Percentiles rank a stretch among this genome's conserved stretches.
Evolutionary conservation across 2,797 vertebrate genomes (phyloP).

Genomic region (Cheirogaleus major): DNA sequence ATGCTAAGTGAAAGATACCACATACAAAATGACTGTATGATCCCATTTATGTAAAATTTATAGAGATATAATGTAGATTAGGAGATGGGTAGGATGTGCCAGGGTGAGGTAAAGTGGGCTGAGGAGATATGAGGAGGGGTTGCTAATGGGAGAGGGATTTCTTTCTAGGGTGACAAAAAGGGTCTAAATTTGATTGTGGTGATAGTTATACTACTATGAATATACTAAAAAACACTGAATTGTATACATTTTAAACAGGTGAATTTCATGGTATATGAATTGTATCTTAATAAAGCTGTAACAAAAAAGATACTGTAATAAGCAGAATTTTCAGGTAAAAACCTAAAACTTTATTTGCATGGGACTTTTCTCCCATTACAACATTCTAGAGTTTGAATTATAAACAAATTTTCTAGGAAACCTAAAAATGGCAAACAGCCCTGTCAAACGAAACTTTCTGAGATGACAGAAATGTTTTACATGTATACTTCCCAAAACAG

Average conservation of each 20-base stretch:
- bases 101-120: not conserved
- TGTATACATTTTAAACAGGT: not conserved
- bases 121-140: not conserved
- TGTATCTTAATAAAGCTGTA: not conserved
- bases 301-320: not conserved
- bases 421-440: not conserved
- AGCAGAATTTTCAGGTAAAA: conserved; percentile 28
- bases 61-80: not conserved
- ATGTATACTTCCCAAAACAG: not conserved
- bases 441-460: not conserved
- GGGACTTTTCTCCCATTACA: not conserved
- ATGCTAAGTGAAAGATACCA: conserved; percentile 6
- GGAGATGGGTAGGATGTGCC: not conserved
- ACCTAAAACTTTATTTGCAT: not conserved
- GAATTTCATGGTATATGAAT: not conserved
- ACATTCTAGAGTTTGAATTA: not conserved
- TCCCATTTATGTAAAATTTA: not conserved
- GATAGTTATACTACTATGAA: not conserved
- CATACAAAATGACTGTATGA: not conserved
- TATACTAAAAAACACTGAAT: not conserved
- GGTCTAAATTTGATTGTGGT: not conserved
- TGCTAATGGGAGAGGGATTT: not conserved
- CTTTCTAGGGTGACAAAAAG: not conserved
- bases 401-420: not conserved
- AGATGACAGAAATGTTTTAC: not conserved